These are phyloP conservation scores for Cephus rjabovi DNA, from an alignment of 2,888 invertebrate genomes.

Conservation along the genomic window DNA sequence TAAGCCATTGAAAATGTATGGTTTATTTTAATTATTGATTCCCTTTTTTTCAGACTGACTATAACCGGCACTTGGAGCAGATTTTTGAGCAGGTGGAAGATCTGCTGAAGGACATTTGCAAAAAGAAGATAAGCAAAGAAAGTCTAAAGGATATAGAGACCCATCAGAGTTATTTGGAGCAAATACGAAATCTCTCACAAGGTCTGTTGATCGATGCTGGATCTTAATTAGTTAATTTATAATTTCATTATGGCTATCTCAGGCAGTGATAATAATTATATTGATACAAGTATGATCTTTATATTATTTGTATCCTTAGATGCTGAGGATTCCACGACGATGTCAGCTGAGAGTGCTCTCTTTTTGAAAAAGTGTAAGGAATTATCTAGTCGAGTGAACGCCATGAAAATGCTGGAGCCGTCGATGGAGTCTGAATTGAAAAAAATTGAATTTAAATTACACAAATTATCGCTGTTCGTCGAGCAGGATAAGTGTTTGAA, in stretches of 20 bases:
- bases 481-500: slow-evolving; percentile 74
- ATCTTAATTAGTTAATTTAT: neutral
- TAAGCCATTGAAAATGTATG: neutral
- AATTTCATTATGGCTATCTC: neutral
- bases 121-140: slow-evolving; percentile 52
- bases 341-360: slow-evolving; percentile 64
- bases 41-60: slow-evolving; percentile 70
- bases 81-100: slow-evolving; percentile 72
- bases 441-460: slow-evolving; percentile 60
- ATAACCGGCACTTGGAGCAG: slow-evolving; percentile 80
- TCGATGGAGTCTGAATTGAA: slow-evolving; percentile 41
- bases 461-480: slow-evolving; percentile 66
- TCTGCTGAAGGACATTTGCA: slow-evolving; percentile 69
- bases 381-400: slow-evolving; percentile 54
- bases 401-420: slow-evolving; percentile 42
- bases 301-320: slow-evolving; percentile 23
- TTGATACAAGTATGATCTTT: neutral
- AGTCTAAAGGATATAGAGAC: slow-evolving; percentile 42
- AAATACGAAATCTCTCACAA: slow-evolving; percentile 44
- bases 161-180: slow-evolving; percentile 51
- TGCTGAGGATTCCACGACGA: slow-evolving; percentile 52
- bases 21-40: slow-evolving; percentile 3
- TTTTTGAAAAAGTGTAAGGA: slow-evolving; percentile 65
- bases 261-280: neutral
- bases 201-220: slow-evolving; percentile 39